These are phyloP conservation scores for Clarias platycephalus DNA, from an alignment of 2,797 vertebrate genomes.

Conservation along the genomic window DNA sequence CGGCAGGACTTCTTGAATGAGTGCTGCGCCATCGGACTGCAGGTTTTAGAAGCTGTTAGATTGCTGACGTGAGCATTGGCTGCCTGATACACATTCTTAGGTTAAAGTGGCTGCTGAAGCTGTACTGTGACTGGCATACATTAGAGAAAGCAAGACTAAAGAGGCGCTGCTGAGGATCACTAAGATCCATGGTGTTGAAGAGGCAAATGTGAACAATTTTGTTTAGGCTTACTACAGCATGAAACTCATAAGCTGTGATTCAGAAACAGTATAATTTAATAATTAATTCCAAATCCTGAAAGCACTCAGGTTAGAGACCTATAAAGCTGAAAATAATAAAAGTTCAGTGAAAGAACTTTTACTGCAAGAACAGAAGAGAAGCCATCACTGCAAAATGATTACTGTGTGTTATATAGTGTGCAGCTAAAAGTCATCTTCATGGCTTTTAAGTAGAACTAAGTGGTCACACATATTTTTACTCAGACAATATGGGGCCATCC, in stretches of 20 bases:
- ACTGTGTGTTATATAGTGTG: too few species aligned
- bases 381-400: too few species aligned
- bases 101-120: conserved; percentile 10
- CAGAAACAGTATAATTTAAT: not conserved
- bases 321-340: too few species aligned
- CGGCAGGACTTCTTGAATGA: conserved; percentile 19
- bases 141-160: conserved; percentile 1
- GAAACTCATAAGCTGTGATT: not conserved
- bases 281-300: not conserved
- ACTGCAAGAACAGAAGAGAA: too few species aligned
- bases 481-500: too few species aligned
- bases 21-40: not conserved
- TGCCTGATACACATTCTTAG: conserved; percentile 16
- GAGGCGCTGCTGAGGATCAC: not conserved
- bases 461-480: too few species aligned
- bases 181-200: not conserved
- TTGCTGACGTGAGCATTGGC: conserved; percentile 10
- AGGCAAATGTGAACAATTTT: not conserved
- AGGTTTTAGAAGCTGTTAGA: conserved; percentile 7
- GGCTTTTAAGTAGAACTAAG: too few species aligned
- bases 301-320: not conserved
- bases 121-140: not conserved
- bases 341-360: not conserved
- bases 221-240: not conserved
- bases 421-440: too few species aligned